Percentiles rank a stretch among this genome's conserved stretches.
Evolutionary conservation across 2,113 vertebrate genomes (phyloP).

Genomic region (Sialia sialis): DNA sequence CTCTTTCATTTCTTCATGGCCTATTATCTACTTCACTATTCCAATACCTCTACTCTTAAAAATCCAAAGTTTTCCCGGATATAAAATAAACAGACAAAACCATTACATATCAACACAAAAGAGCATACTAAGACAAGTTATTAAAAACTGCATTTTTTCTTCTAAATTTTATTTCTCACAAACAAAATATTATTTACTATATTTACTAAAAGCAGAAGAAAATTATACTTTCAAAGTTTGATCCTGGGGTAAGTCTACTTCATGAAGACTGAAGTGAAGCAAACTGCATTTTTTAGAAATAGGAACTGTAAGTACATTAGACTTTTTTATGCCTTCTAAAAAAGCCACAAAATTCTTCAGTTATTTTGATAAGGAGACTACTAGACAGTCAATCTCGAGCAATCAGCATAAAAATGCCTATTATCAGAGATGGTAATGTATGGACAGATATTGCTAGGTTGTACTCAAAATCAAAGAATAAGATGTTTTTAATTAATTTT

Average conservation of each 20-base stretch:
- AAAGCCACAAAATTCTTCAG: neutral
- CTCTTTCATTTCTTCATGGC: neutral
- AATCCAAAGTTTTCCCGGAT: neutral
- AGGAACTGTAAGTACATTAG: neutral
- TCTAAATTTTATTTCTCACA: neutral
- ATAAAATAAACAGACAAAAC: neutral
- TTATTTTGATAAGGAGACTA: neutral
- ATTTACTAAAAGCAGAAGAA: neutral
- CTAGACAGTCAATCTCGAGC: neutral
- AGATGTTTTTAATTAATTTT: neutral
- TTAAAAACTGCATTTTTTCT: neutral
- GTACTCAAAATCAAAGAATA: neutral
- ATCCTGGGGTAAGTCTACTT: neutral
- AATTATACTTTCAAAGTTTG: neutral
- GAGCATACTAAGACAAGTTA: neutral
- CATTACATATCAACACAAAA: neutral
- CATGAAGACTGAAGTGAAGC: neutral
- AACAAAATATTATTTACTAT: neutral
- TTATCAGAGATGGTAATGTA: neutral
- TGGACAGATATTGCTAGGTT: neutral
- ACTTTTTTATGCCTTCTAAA: neutral
- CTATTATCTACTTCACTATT: neutral
- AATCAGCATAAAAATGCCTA: neutral
- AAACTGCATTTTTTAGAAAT: neutral
- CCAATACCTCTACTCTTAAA: neutral